phyloP scores from a whole-genome alignment of 2,113 vertebrate genomes.

The Leuciscus idus region DNA sequence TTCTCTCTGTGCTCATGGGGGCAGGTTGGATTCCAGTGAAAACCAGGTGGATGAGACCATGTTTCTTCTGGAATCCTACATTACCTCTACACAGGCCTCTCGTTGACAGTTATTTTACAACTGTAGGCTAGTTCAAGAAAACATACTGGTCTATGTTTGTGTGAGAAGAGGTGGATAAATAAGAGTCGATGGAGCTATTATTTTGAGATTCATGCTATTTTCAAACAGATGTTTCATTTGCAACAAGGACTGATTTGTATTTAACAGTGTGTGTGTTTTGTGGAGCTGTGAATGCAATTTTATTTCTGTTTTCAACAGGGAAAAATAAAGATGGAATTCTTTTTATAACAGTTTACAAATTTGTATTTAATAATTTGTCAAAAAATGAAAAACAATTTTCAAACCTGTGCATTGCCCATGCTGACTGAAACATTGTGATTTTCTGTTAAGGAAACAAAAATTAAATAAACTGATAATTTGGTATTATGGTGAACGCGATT shows the following conservation, averaged over 20 bases:
- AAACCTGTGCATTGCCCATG: constrained; percentile 19
- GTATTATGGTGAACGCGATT: neutral
- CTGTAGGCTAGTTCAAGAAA: neutral
- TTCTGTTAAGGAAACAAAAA: constrained; percentile 37
- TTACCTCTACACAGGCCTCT: constrained; percentile 67
- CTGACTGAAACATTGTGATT: neutral
- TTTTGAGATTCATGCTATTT: too few species aligned
- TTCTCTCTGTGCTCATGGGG: constrained; percentile 15
- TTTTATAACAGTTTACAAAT: constrained; percentile 33
- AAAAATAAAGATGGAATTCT: neutral
- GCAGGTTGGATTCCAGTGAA: constrained; percentile 90
- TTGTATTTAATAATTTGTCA: constrained; percentile 40
- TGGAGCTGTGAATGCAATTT: neutral
- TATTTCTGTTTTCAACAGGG: neutral
- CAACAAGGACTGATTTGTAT: neutral
- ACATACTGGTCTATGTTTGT: neutral
- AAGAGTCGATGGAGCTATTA: too few species aligned
- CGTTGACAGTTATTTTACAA: constrained; percentile 18
- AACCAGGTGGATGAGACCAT: constrained; percentile 94
- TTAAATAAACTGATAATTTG: constrained; percentile 3
- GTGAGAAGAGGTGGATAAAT: neutral
- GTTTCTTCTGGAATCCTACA: constrained; percentile 87
- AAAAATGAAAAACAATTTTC: constrained; percentile 9
- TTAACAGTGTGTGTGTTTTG: neutral
- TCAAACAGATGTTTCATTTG: neutral